Percentiles rank a stretch among this genome's conserved stretches.
These are phyloP conservation scores for Phortica variegata DNA, from an alignment of 1,140 invertebrate species.

Conservation along the genomic window DNA sequence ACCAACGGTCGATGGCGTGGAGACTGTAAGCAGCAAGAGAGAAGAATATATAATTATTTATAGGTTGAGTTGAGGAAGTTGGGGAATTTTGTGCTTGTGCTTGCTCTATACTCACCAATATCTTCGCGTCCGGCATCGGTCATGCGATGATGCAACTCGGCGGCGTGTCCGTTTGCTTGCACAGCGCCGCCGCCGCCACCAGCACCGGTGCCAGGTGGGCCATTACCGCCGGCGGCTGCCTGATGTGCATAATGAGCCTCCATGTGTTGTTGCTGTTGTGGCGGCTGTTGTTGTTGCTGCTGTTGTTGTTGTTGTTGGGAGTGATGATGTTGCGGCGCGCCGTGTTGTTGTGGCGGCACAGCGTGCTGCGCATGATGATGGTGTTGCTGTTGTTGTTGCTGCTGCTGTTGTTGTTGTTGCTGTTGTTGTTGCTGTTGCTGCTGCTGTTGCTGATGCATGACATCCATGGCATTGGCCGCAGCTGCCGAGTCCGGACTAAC, in stretches of 20 bases:
- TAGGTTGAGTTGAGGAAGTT: not conserved
- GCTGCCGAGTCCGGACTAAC: slow-evolving; percentile 74
- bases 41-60: not conserved
- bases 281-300: slow-evolving; percentile 58
- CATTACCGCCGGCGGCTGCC: slow-evolving; percentile 30
- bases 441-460: slow-evolving; percentile 69
- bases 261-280: slow-evolving; percentile 58
- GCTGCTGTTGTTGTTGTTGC: slow-evolving; percentile 43
- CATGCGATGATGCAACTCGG: slow-evolving; percentile 52
- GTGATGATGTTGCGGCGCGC: slow-evolving; percentile 36
- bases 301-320: slow-evolving; percentile 43
- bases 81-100: not conserved
- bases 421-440: slow-evolving; percentile 60
- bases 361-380: slow-evolving; percentile 38
- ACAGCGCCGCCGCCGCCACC: no score
- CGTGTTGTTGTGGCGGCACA: slow-evolving; percentile 39
- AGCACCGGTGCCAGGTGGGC: slow-evolving; percentile 20
- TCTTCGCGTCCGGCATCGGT: slow-evolving; percentile 56
- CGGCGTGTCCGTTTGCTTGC: slow-evolving; percentile 34
- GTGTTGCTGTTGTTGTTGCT: slow-evolving; percentile 38
- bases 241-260: slow-evolving; percentile 36
- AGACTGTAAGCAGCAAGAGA: slow-evolving; percentile 21
- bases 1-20: slow-evolving; percentile 47
- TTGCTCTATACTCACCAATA: slow-evolving; percentile 54
- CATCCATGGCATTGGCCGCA: slow-evolving; percentile 67